phyloP scores from a whole-genome alignment of 1,140 invertebrate species.

The Atopsyche davidsoni region DNA sequence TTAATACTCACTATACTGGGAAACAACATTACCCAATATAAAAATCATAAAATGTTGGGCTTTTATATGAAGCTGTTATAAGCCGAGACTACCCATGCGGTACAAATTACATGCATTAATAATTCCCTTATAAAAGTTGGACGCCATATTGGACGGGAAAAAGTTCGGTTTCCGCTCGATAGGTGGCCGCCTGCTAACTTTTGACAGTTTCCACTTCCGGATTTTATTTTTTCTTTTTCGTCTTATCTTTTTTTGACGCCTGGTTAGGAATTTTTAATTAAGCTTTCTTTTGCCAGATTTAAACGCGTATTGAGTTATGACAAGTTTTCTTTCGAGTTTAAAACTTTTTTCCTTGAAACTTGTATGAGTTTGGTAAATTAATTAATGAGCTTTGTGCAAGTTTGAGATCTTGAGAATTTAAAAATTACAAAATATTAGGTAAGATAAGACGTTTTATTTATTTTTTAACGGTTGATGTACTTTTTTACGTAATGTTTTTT shows the following conservation, averaged over 20 bases:
- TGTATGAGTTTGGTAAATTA: no score
- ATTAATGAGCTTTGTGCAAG: no score
- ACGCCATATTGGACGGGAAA: conserved; percentile 21
- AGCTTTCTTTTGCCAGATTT: neutral
- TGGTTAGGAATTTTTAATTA: conserved; percentile 12
- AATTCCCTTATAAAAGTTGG: conserved; percentile 28
- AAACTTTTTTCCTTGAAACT: no score
- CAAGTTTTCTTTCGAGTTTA: no score
- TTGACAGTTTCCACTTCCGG: neutral
- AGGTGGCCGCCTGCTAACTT: conserved; percentile 6
- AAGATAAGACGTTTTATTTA: no score
- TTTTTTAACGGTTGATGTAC: no score
- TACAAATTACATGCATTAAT: conserved; percentile 30
- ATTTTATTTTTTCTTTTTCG: conserved; percentile 7
- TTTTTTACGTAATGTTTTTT: no score
- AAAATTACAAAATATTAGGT: no score
- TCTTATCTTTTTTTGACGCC: conserved; percentile 18
- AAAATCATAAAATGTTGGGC: conserved; percentile 6
- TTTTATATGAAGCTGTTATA: conserved; percentile 22
- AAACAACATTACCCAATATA: no score
- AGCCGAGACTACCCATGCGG: conserved; percentile 15
- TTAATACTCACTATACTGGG: no score
- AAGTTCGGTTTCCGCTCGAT: conserved; percentile 21
- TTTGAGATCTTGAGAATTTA: no score
- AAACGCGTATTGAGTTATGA: no score